A percentile compares a stretch with the other conserved stretches of the same genome.
phyloP scores from a whole-genome alignment of 2,797 vertebrate species.

The Pseudotriccus pelzelni region DNA sequence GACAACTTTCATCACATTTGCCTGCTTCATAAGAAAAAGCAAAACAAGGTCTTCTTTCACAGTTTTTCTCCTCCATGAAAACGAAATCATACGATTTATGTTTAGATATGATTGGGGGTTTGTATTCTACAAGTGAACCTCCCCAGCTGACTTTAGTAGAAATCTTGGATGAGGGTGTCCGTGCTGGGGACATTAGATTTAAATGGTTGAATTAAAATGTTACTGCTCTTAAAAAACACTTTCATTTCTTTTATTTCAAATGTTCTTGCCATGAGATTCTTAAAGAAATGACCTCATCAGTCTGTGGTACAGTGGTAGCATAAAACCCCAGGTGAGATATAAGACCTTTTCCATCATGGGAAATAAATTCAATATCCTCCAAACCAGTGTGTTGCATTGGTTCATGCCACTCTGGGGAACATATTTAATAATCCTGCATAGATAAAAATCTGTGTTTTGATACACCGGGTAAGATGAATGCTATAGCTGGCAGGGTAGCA shows the following conservation, averaged over 20 bases:
- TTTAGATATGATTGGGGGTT: not conserved
- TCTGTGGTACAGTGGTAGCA: not conserved
- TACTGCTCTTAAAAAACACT: conserved; percentile 26
- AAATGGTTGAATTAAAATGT: conserved; percentile 53
- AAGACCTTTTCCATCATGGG: not conserved
- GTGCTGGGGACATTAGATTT: conserved; percentile 2
- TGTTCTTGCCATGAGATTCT: not conserved
- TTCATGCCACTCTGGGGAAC: not conserved
- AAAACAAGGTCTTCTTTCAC: not conserved
- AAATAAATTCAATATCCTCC: conserved; percentile 29
- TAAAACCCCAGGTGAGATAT: not conserved
- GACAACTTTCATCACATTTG: not conserved
- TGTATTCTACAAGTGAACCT: not conserved
- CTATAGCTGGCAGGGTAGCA: not conserved
- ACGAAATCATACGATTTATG: not conserved
- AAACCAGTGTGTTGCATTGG: not conserved
- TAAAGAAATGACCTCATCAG: conserved; percentile 21
- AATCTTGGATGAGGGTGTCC: not conserved
- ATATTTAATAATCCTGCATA: not conserved
- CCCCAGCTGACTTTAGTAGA: not conserved
- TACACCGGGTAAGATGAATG: not conserved
- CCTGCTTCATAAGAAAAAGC: not conserved
- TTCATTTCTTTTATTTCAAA: conserved; percentile 41
- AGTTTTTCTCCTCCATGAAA: not conserved
- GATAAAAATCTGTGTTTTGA: not conserved